A percentile compares a stretch with the other conserved stretches of the same genome.
Conservation (phyloP, 2,113 vertebrate species). For the Acanthisitta chloris region DNA sequence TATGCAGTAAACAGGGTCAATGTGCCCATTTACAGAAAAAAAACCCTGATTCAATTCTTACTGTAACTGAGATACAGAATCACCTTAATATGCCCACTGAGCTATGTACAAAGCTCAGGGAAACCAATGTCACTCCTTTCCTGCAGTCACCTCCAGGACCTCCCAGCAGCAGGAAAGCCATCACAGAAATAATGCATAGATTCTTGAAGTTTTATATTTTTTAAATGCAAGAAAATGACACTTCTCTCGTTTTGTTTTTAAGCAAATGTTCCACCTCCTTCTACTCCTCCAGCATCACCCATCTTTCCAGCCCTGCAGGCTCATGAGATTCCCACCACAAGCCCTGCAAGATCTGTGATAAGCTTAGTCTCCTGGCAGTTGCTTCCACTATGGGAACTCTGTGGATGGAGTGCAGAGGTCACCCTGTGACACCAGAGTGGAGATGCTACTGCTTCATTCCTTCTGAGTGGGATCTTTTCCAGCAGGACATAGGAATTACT, state of each 20-base stretch:
- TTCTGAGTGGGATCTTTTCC: neutral
- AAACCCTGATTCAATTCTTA: neutral
- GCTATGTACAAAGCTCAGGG: neutral
- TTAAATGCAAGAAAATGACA: no score
- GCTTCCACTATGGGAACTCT: neutral
- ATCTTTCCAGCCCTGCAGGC: neutral
- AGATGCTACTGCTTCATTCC: neutral
- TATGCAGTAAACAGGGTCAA: neutral
- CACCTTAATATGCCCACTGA: neutral
- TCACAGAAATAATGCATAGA: no score
- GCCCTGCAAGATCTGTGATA: neutral
- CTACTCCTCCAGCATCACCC: no score
- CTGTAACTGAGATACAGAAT: neutral
- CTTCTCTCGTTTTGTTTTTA: no score
- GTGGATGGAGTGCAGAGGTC: accelerated
- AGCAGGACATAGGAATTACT: neutral
- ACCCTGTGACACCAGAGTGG: neutral
- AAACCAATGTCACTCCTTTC: neutral
- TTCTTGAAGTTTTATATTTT: no score
- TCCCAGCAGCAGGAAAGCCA: no score
- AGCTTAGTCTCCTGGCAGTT: neutral
- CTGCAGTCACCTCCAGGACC: neutral
- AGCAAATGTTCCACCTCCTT: no score
- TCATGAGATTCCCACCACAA: neutral
- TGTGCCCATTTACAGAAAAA: neutral